Base-by-base conservation (phyloP, 2,888 invertebrate genomes). In the Creontiades dilutus region DNA sequence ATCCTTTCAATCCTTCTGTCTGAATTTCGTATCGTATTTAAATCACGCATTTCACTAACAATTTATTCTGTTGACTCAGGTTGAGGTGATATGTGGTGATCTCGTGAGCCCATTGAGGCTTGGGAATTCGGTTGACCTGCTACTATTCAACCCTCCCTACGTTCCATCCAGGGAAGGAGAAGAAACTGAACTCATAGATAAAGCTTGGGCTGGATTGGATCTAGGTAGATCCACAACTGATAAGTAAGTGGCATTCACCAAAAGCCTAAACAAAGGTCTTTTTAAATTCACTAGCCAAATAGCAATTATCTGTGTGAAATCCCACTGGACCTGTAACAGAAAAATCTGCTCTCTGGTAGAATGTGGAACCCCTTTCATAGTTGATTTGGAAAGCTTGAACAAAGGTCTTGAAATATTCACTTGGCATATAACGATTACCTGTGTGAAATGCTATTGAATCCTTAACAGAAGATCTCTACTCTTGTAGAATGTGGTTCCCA, bases 121-220 rank as follows among this genome's bases (percentile, higher is more conserved):
- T 89, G 93, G 90, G 27, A 89, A 94, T 82, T 92, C 94, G 27
- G 96, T 99, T 92, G 99, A 99, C 94, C 92, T 99, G 28, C 94
- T 99, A 89, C 93, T 99, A 87, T 99, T 99, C 93, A 99, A 99
- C 95, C 99, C 99, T 0, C 99, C 99, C 0, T 99, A 99, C 94
- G 99, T 99, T 68, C 97, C 97, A 0, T 99, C 99, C 0, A 95
- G 96, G 12, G 94, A 95, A 78, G 94, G 95, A 19, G 98, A 99
- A 94, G 95, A 97, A 87, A 80, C 55, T 90, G 93, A 92, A 87
- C 94, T 95, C 90, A 94, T 96, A 86, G 94, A 94, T 86, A 95
- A 95, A 87, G 94, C 96, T 87, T 98, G 97, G 97, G 97, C 97
- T 0, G 97, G 98, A 0, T 89, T 92, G 0, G 94, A 95, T 92